phyloP scores from a whole-genome alignment of 2,797 vertebrate genomes.

The Corythornis leucogaster region DNA sequence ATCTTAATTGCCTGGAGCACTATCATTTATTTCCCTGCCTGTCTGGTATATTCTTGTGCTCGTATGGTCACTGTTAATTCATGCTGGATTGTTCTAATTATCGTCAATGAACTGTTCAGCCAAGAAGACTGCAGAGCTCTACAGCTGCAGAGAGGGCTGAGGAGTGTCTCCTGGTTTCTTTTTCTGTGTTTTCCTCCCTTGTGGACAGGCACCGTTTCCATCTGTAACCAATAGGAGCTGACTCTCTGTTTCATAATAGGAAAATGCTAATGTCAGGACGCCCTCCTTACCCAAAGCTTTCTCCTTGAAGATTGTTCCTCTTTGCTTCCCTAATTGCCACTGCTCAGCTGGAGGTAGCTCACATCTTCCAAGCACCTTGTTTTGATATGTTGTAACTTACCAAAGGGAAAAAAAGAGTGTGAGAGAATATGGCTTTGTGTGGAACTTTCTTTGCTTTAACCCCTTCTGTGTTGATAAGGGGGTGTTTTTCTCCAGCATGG shows the following conservation, averaged over 20 bases:
- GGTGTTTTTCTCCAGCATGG: rapidly evolving
- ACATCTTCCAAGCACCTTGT: conserved; percentile 40
- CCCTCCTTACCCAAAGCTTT: conserved; percentile 57
- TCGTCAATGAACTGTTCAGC: neutral
- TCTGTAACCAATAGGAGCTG: neutral
- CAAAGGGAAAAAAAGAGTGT: neutral
- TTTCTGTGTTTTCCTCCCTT: neutral
- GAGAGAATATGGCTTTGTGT: neutral
- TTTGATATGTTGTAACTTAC: conserved; percentile 51
- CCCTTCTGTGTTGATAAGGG: neutral
- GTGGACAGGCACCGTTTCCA: conserved; percentile 23
- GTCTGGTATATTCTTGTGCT: neutral
- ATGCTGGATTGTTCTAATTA: conserved; percentile 51
- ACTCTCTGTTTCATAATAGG: conserved; percentile 58
- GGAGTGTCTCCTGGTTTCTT: neutral
- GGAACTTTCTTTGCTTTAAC: neutral
- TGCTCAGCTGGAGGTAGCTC: conserved; percentile 55
- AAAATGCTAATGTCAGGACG: conserved; percentile 44
- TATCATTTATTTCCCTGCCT: neutral
- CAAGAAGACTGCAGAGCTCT: neutral
- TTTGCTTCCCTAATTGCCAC: conserved; percentile 64
- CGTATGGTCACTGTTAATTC: conserved; percentile 44
- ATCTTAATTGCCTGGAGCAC: neutral
- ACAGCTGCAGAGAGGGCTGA: neutral
- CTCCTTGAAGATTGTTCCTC: conserved; percentile 64